These are phyloP conservation scores for human (Homo sapiens) DNA, from an alignment of 2,113 vertebrate species.

Conservation along the genomic window GRCh38 chr4:151072001-151072500, in stretches of 20 bases:
- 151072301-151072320: no score
- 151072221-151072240: neutral
- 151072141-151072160: slow-evolving; percentile 3
- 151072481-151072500: no score
- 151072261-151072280: neutral
- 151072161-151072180: neutral
- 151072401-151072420: no score
- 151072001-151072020: neutral
- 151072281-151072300: neutral
- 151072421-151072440: no score
- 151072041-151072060: neutral
- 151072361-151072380: neutral
- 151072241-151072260: neutral
- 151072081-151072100: slow-evolving; percentile 3
- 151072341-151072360: neutral
- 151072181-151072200: neutral
- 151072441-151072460: no score
- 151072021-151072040: neutral
- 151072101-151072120: neutral
- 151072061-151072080: neutral
- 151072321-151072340: no score
- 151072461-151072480: no score
- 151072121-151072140: slow-evolving; percentile 17
- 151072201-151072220: slow-evolving; percentile 10
- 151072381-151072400: neutral